A percentile compares a stretch with the other conserved stretches of the same genome.
These are phyloP conservation scores for Cynoglossus semilaevis DNA, from an alignment of 2,113 vertebrate species.

Conservation along the genomic window DNA sequence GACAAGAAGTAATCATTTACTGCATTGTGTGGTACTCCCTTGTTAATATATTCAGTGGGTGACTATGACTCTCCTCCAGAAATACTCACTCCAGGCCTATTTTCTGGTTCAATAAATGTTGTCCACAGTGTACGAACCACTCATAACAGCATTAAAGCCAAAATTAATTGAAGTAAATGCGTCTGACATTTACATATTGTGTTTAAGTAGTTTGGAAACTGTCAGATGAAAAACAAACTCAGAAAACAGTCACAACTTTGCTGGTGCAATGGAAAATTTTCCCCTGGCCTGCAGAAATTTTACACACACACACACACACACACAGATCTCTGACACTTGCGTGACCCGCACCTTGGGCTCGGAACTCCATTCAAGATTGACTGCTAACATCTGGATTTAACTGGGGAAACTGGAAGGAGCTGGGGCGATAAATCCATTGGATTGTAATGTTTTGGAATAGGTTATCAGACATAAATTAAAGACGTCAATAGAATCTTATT, in stretches of 20 bases:
- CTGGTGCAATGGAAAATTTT: too few species aligned
- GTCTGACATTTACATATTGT: not conserved
- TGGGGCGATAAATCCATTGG: too few species aligned
- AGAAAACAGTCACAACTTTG: not conserved
- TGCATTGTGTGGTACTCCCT: slow-evolving; percentile 28
- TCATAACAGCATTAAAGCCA: slow-evolving; percentile 1
- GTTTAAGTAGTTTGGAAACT: not conserved
- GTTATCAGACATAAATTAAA: too few species aligned
- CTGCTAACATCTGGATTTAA: too few species aligned
- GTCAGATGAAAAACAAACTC: not conserved
- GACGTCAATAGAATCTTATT: too few species aligned
- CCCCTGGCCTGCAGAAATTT: too few species aligned
- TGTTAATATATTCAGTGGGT: slow-evolving; percentile 29
- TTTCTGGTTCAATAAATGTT: slow-evolving; percentile 33
- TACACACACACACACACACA: too few species aligned
- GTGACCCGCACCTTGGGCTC: too few species aligned
- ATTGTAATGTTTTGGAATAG: too few species aligned
- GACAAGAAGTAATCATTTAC: slow-evolving; percentile 16
- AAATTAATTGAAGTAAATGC: slow-evolving; percentile 2
- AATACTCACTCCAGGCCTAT: slow-evolving; percentile 15
- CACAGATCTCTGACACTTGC: too few species aligned
- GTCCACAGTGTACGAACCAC: slow-evolving; percentile 8
- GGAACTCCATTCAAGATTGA: too few species aligned
- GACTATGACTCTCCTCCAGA: slow-evolving; percentile 16
- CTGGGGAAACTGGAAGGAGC: too few species aligned